A percentile compares a stretch with the other conserved stretches of the same genome.
These are phyloP conservation scores for Rhingia campestris DNA, from an alignment of 2,888 invertebrate species.

Conservation along the genomic window DNA sequence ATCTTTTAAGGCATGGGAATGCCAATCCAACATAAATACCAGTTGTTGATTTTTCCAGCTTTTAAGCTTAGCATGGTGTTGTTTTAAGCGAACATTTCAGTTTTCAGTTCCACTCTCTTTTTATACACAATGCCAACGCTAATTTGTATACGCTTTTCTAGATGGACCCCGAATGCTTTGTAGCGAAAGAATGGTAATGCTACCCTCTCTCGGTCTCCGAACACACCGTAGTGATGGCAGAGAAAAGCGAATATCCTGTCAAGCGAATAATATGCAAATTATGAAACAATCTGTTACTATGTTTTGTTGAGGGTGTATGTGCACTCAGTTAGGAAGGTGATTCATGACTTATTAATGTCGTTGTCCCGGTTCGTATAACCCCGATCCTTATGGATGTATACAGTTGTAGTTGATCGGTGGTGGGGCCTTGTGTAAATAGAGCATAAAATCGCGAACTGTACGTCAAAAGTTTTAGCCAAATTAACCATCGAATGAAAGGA, in stretches of 20 bases:
- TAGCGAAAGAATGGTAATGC: conserved; percentile 26
- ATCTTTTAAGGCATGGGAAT: conserved; percentile 56
- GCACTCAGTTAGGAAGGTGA: conserved; percentile 22
- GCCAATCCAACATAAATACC: conserved; percentile 63
- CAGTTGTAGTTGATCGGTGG: background rate
- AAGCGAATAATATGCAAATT: conserved; percentile 73
- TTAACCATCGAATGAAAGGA: conserved; percentile 11
- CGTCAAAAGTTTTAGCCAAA: conserved; percentile 44
- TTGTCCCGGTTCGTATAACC: conserved; percentile 23
- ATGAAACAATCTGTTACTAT: conserved; percentile 66
- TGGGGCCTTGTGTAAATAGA: conserved; percentile 7
- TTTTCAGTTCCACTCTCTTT: conserved; percentile 26
- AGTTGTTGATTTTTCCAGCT: conserved; percentile 73
- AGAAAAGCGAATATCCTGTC: conserved; percentile 48
- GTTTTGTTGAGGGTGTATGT: conserved; percentile 4
- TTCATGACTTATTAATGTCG: conserved; percentile 69
- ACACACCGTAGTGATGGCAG: background rate
- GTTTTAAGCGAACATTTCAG: conserved; percentile 33
- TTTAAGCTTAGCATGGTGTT: conserved; percentile 61
- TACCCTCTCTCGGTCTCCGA: background rate
- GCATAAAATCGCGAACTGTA: conserved; percentile 36
- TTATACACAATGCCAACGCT: conserved; percentile 50
- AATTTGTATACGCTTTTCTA: background rate
- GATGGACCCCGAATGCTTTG: conserved; percentile 21
- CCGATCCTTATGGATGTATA: conserved; percentile 4